Evolutionary conservation across 1,140 invertebrate species (phyloP), one percentile per base, ranked within the genome.

Genomic region (Phortica variegata): DNA sequence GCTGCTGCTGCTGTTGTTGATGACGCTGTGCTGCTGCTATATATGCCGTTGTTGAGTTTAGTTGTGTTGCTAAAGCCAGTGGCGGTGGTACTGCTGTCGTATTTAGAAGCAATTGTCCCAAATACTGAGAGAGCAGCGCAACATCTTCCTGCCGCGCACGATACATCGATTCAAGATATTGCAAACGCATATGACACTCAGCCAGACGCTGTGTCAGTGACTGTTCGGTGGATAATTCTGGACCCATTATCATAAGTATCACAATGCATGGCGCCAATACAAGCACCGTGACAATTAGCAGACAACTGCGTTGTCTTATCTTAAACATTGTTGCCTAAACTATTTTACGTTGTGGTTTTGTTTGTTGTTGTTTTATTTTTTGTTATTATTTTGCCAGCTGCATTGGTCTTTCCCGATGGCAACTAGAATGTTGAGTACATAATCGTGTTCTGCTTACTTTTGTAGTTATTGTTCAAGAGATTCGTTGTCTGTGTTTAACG

Each of bases 141-240:
- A 90, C 80, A 61, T 90, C 87, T 66, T 87, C 84, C 58, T 88
- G 83, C 3, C 87, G 68, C 0, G 85, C 81, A 10, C 83, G 76
- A 65, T 88, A 89, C 71, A 88, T 80, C 6, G 84, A 81, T 58
- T 90, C 86, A 17, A 89, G 77, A 58, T 86, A 87, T 57, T 87
- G 83, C 10, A 90, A 68, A 18, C 85, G 81, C 38, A 86, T 83
- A 47, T 86, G 84, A 56, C 89, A 79, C 51, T 88, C 86, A 17
- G 85, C 84, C 54, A 89, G 75, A 40, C 83, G 78, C 69, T 86
- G 81, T 37, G 86, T 82, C 60, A 90, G 75, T 47, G 82, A 75
- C 58, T 86, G 82, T 63, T 89, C 87, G 47, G 82, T 81, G 47
- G 79, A 82, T 61, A 85, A 43, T 62, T 76, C 74, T 52, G 71